These are phyloP conservation scores for Apamea epomidion DNA, from an alignment of 2,888 invertebrate genomes.

Conservation along the genomic window DNA sequence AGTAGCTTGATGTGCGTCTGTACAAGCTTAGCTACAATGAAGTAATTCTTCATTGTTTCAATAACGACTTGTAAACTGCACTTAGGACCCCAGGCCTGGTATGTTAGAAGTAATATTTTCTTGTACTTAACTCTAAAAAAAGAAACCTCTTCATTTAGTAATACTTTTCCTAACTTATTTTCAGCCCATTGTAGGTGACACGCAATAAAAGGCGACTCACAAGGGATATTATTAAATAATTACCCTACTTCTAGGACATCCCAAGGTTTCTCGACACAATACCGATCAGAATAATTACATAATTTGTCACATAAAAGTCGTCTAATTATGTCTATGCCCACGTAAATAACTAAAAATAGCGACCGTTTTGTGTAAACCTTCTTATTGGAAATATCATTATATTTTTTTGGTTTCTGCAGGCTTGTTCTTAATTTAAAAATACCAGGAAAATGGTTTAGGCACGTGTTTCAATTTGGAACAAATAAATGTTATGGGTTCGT, in stretches of 20 bases:
- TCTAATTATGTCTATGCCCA: constrained; percentile 16
- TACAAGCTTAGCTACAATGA: no score
- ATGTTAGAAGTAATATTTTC: neutral
- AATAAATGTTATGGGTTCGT: neutral
- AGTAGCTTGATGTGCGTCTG: no score
- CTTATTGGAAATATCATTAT: constrained; percentile 11
- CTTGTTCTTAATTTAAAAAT: constrained; percentile 19
- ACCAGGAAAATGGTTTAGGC: constrained; percentile 1
- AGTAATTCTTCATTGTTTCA: neutral
- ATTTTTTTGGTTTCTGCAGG: constrained; percentile 3
- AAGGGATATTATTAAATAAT: constrained; percentile 21
- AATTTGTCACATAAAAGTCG: constrained; percentile 30
- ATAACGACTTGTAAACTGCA: neutral
- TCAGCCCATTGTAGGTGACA: neutral
- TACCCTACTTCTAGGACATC: constrained; percentile 1
- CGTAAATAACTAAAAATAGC: constrained; percentile 28
- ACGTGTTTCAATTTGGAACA: constrained; percentile 9
- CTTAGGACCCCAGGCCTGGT: neutral
- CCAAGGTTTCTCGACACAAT: constrained; percentile 23
- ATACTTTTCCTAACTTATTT: neutral
- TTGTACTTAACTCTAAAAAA: no score
- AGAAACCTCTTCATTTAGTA: neutral
- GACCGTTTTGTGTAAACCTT: neutral
- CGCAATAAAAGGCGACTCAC: neutral
- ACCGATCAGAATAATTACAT: constrained; percentile 12